phyloP scores from a whole-genome alignment of 2,888 invertebrate species.

The Heliconius cydno region DNA sequence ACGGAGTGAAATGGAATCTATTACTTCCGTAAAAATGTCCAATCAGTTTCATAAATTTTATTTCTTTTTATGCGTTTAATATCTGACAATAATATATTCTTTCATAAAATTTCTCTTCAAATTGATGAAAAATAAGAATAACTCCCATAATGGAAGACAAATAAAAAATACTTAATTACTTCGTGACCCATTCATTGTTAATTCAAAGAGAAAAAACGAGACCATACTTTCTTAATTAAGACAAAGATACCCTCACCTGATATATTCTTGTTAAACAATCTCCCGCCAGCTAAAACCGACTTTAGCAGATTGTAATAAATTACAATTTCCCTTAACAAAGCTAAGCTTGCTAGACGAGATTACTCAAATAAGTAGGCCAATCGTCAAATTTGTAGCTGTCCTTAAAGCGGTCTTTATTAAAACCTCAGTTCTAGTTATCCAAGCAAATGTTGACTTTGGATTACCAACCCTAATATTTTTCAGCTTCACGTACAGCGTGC shows the following conservation, averaged over 20 bases:
- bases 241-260: conserved; percentile 47
- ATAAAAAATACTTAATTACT: conserved; percentile 16
- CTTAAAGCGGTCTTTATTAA: conserved; percentile 58
- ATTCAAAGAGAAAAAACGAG: conserved; percentile 41
- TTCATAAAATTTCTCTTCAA: not conserved
- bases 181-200: conserved; percentile 35
- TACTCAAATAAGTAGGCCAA: conserved; percentile 53
- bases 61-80: not conserved
- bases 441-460: conserved; percentile 51
- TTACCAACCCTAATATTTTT: not conserved
- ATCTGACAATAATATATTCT: not conserved
- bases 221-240: conserved; percentile 48
- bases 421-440: conserved; percentile 55
- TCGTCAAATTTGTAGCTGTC: conserved; percentile 55
- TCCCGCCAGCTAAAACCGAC: conserved; percentile 18
- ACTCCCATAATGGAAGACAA: not conserved
- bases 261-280: conserved; percentile 43
- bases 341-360: conserved; percentile 44
- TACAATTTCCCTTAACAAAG: conserved; percentile 31
- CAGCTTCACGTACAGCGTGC: too few relatives aligned
- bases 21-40: not conserved
- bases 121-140: conserved; percentile 17
- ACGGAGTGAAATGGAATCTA: not conserved
- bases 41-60: not conserved
- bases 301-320: conserved; percentile 27